Evolutionary conservation across 2,888 invertebrate species (phyloP), one percentile per base, ranked within the genome.

Genomic region (Iphiclides podalirius): DNA sequence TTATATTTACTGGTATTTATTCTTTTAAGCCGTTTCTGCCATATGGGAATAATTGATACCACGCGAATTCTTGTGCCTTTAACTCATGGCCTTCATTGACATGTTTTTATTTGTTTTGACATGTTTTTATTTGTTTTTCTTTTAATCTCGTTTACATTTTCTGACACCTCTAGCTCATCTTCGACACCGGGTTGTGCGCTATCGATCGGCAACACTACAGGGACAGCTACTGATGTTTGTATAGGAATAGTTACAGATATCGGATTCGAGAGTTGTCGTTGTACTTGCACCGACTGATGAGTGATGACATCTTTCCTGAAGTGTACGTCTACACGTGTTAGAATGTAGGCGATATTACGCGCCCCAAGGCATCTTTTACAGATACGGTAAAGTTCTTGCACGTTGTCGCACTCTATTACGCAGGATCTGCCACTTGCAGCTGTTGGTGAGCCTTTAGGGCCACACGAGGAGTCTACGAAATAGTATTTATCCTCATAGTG

Each of bases 11-110:
- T 12, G 36, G 33, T 20, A 52, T 34, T 54, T 53, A 31, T 48
- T 64, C 57, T n/a, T 55, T 51, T 2, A 66, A 52, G 9, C 64
- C 61, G 52, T 63, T 63, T 23, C 36, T 51, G 4, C 64, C 66
- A 46, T 59, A 51, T 4, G 63, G 67, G 44, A 67, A 65, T 9
- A 66, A 47, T 35, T 47, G 20, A 20, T 20, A 20, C 20, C 20
- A 20, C 20, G 20, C 20, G 20, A 20, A 20, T 20, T 20, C 20
- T 54, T 67, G 67, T 53, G 62, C 58, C 54, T 55, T 62, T 34
- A 37, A n/a, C 43, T 63, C 59, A 51, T 57, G 47, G 41, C 17
- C 44, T 12, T 50, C 57, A 51, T 67, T 65, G 0, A 63, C 60
- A 47, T n/a, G n/a, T n/a, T n/a, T n/a, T n/a, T n/a, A n/a, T n/a